Base-by-base conservation (phyloP, 2,888 invertebrate genomes). In the Rhodophaea formosa region DNA sequence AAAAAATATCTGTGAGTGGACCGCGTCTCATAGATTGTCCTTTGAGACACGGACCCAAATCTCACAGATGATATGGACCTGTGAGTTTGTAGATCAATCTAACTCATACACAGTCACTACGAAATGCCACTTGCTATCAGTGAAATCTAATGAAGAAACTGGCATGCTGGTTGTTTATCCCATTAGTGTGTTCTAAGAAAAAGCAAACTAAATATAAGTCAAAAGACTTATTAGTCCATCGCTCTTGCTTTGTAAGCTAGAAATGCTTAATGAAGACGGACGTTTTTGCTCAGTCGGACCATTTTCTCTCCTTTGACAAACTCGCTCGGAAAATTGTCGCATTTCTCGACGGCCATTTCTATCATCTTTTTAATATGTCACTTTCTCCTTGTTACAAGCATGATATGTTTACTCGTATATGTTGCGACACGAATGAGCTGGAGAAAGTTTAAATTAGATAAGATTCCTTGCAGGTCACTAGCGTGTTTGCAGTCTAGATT, bases 371-470 rank as follows among this genome's bases (percentile, higher is more conserved):
- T 16, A 30, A 52, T 52, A 32, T 52, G 42, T 53, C 1, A 55
- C 55, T 45, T 55, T 55, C 45, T 55, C 16, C 35, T 5, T 8
- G 15, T 12, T 29, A 32, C 49, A 14, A 30, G 43, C 15, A 14
- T 45, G 6, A 16, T 30, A 54, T 42, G 30, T 53, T 53, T 42
- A 42, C 53, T 45, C 46, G 30, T 55, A 10, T 30, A 54, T 8
- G 44, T 43, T 30, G 12, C 29, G 46, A 46, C 55, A 55, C 32
- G 32, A 23, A 10, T 15, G 32, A 42, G 30, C 6, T n/a, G 10
- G 30, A 53, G 53, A 54, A 16, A 44, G 44, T 43, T 51, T 32
- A 16, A 32, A 52, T 35, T 35, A 39, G 53, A 53, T 43, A 53
- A 42, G 14, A n/a, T 43, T 53, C 23, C 53, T 42, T 42, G 43